These are phyloP conservation scores for Apolygus lucorum DNA, from an alignment of 1,140 invertebrate species.

Conservation along the genomic window DNA sequence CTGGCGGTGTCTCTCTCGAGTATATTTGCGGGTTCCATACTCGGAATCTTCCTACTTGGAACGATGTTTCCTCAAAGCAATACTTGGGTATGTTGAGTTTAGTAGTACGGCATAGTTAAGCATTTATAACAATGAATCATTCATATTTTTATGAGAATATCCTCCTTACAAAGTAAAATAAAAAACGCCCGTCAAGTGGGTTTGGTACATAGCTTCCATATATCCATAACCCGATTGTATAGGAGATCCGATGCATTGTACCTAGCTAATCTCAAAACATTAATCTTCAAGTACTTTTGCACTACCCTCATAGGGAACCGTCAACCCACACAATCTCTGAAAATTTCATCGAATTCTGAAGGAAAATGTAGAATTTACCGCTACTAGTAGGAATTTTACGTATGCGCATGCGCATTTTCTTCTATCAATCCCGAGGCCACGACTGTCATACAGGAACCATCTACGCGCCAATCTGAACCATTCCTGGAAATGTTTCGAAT, in stretches of 20 bases:
- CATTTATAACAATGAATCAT: not conserved
- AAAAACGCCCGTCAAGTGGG: not conserved
- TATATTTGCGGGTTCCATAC: conserved; percentile 71
- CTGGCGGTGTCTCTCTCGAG: conserved; percentile 61
- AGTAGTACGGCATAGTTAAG: not conserved
- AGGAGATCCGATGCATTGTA: not conserved
- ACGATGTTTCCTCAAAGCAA: conserved; percentile 78
- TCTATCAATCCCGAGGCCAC: too few relatives aligned
- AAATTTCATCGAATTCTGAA: too few relatives aligned
- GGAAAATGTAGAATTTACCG: too few relatives aligned
- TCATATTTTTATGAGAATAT: not conserved
- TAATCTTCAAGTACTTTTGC: too few relatives aligned
- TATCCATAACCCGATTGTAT: not conserved
- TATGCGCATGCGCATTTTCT: too few relatives aligned
- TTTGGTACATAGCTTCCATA: not conserved
- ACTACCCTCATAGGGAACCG: too few relatives aligned
- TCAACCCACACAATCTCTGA: too few relatives aligned
- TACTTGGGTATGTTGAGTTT: conserved; percentile 36
- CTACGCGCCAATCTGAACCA: too few relatives aligned
- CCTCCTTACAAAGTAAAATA: not conserved
- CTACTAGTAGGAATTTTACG: too few relatives aligned
- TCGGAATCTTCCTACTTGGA: conserved; percentile 76
- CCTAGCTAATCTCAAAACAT: too few relatives aligned
- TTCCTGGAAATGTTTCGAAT: too few relatives aligned
- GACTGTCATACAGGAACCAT: too few relatives aligned